Base-by-base conservation (phyloP, 53 echinoderm and acorn worm species). In the Echinarachnius parma region DNA sequence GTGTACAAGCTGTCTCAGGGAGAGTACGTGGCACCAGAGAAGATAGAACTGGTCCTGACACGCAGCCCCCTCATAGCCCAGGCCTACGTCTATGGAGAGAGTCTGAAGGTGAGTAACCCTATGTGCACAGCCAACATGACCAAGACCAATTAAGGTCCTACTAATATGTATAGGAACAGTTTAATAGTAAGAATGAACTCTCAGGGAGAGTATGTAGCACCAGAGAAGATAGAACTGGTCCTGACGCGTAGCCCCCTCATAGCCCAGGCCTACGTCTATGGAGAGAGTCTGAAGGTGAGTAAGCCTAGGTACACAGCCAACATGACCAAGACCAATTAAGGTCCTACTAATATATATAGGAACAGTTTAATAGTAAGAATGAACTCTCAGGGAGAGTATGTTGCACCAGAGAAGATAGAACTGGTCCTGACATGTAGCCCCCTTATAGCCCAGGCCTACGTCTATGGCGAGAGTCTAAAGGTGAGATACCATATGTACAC, bases 1-100 rank as follows among this genome's bases (percentile, higher is more conserved):
- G 84, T 95, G 68, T 95, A 87, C 85, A 95, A 95, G 67, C 83
- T 95, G 26, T 46, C 96, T 9, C 96, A 93, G 55, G 94, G 94
- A 30, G 95, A 90, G 60, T 90, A 94, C 34, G 87, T 94, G 4
- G 95, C 90, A 0, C 90, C 90, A 1, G 90, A 94, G 66, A 94
- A 80, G 39, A 60, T 94, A 9, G 90, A 94, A 67, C 83, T 78
- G 13, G 75, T 94, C 28, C 81, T 90, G 25, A 61, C 62, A 0
- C 52, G 76, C 25, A 78, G 87, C 59, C 57, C 77, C 14, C 69
- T 94, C 21, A 66, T 94, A 2, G 95, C 90, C 0, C 90, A 94
- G 66, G 81, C 84, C 13, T 94, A 83, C 53, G 81, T 83, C 16
- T 81, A 84, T 70, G 95, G 95, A 29, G 86, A 90, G n/a, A 94